A percentile compares a stretch with the other conserved stretches of the same genome.
These are phyloP conservation scores for Platycercus adscitus DNA, from an alignment of 2,113 vertebrate species.

Conservation along the genomic window DNA sequence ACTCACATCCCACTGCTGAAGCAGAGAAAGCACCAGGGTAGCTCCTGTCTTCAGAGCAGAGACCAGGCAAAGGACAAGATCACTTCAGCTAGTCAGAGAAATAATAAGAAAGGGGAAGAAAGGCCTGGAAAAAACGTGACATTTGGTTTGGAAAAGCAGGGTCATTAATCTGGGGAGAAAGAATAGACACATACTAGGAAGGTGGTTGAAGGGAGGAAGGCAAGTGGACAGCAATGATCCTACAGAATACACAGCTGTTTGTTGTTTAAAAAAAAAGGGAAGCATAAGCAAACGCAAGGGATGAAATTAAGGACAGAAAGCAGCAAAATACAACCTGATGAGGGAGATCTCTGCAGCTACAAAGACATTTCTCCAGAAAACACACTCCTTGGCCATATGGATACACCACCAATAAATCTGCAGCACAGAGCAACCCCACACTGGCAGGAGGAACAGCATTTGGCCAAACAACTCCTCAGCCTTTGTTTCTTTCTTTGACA, in stretches of 20 bases:
- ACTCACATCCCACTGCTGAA: background rate
- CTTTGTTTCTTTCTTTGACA: background rate
- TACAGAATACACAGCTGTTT: background rate
- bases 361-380: background rate
- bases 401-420: background rate
- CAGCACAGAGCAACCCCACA: background rate
- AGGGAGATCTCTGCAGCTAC: background rate
- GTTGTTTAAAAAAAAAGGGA: background rate
- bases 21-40: background rate
- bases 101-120: background rate
- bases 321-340: background rate
- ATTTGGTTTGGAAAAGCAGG: background rate
- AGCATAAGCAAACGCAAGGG: background rate
- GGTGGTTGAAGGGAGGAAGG: background rate
- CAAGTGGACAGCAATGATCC: background rate
- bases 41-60: background rate
- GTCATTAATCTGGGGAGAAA: background rate
- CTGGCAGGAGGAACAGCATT: background rate
- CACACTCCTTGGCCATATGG: background rate
- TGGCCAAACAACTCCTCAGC: background rate
- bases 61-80: background rate
- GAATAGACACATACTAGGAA: background rate
- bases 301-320: background rate
- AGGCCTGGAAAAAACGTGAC: background rate
- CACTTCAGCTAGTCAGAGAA: background rate